Base-by-base conservation (phyloP, 1,140 invertebrate species). In the Aporrectodea caliginosa region DNA sequence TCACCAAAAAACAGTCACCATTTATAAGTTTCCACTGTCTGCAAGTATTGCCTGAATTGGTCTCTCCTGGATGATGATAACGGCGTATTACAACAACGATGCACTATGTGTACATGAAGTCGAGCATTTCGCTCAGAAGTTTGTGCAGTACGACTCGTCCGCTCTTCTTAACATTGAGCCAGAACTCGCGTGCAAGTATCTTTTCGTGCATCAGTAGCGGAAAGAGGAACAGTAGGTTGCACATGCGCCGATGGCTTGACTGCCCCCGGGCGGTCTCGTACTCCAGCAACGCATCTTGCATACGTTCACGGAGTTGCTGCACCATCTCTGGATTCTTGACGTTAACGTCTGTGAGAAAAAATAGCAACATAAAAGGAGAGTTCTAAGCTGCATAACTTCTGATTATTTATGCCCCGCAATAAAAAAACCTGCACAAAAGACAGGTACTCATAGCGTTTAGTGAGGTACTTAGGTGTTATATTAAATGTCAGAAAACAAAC, bases 121-220 rank as follows among this genome's bases (percentile, higher is more conserved):
- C 96, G 75, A 98, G 90, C 96, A 98, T 98, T 90, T 98, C 96
- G 33, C 97, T 91, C 88, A 98, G 97, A 12, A 98, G 91, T 89
- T 98, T 98, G 90, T 98, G 97, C 94, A 98, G 96, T 74, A 92
- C 92, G 75, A 96, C 93, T 84, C 93, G 93, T 27, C 94, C 93
- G 81, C 95, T 94, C 84, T 93, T 92, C 83, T 95, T 94, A 22
- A 98, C 92, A 83, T 90, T 91, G 1, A 92, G 92, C 97, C 97
- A 98, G 88, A 96, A 98, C 83, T 92, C 92, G 73, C 95, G 91
- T 73, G 97, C 92, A 30, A 94, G 92, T 31, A 93, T 91, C 87
- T 98, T 96, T 0, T 95, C 93, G 88, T 97, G 95, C 82, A 83
- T 87, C 80, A 98, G 89, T 73, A 93, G 92, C 0, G 96, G 96